Percentiles rank a stretch among this genome's conserved stretches.
phyloP scores from a whole-genome alignment of 1,140 invertebrate genomes.

The Camponotus floridanus region DNA sequence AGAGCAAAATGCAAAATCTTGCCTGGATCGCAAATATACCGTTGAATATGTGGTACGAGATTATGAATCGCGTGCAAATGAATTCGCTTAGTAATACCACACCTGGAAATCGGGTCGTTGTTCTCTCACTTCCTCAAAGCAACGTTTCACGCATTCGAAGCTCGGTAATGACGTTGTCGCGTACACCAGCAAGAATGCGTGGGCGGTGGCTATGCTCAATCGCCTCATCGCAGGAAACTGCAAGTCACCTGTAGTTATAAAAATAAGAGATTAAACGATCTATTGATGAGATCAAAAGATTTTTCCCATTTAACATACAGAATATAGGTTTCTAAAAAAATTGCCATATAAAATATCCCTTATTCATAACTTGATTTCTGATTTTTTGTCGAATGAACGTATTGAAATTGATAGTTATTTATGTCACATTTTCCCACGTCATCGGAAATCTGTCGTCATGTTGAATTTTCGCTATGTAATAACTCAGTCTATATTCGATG shows the following conservation, averaged over 20 bases:
- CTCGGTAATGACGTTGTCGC: slow-evolving; percentile 92
- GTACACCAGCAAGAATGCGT: slow-evolving; percentile 96
- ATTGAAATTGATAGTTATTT: neutral
- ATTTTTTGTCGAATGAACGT: neutral
- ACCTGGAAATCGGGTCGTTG: slow-evolving; percentile 91
- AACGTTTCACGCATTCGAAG: slow-evolving; percentile 92
- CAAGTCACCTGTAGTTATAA: slow-evolving; percentile 88
- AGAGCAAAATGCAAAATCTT: neutral
- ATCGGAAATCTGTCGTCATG: neutral
- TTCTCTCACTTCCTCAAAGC: slow-evolving; percentile 94
- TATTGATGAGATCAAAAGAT: neutral
- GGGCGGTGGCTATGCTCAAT: slow-evolving; percentile 95
- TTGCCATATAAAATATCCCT: neutral
- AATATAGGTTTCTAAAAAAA: neutral
- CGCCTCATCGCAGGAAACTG: slow-evolving; percentile 96
- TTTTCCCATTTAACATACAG: neutral
- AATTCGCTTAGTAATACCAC: slow-evolving; percentile 46
- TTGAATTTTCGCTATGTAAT: neutral
- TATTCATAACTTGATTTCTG: neutral
- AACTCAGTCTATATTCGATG: neutral
- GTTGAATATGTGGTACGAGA: neutral
- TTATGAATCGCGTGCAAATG: neutral
- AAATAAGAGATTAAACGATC: neutral
- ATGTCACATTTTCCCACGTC: neutral
- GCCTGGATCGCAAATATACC: neutral